These are phyloP conservation scores for Haliclona indistincta DNA, from an alignment of 37 sponge, comb jelly and placozoan species.

Conservation along the genomic window DNA sequence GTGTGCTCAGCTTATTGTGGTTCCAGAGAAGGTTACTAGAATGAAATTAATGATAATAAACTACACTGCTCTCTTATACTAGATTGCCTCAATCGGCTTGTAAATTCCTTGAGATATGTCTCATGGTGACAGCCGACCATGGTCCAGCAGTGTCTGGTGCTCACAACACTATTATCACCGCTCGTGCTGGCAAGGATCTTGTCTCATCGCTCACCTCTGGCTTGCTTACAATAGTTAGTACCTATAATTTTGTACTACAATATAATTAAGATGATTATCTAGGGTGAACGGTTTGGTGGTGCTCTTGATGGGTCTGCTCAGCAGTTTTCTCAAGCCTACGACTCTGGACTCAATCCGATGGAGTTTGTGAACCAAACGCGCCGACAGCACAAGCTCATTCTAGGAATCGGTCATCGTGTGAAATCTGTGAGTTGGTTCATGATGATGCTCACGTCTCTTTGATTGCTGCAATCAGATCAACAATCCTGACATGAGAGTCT, in stretches of 20 bases:
- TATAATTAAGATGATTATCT: neutral
- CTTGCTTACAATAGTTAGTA: conserved; percentile 87
- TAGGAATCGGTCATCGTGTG: conserved; percentile 98
- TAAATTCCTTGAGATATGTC: conserved; percentile 96
- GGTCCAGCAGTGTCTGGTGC: conserved; percentile 99
- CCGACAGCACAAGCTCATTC: conserved; percentile 88
- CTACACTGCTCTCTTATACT: neutral
- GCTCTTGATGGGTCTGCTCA: conserved; percentile 94
- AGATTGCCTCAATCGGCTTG: conserved; percentile 92
- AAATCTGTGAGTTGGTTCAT: conserved; percentile 80
- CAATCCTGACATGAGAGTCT: conserved; percentile 97
- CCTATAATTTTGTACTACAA: neutral
- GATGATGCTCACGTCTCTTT: neutral
- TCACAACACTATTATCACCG: conserved; percentile 96
- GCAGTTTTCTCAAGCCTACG: conserved; percentile 89
- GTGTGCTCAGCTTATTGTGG: conserved; percentile 94
- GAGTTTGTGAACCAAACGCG: conserved; percentile 98
- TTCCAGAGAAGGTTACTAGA: conserved; percentile 84
- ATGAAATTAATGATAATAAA: neutral
- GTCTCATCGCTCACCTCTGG: conserved; percentile 94
- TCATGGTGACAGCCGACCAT: conserved; percentile 97
- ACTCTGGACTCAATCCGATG: conserved; percentile 88
- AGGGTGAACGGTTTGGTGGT: conserved; percentile 96
- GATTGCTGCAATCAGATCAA: conserved; percentile 27
- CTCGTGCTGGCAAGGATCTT: conserved; percentile 96